Percentiles rank a stretch among this genome's conserved stretches.
phyloP scores from a whole-genome alignment of 2,797 vertebrate genomes.

The Botia almorhae region DNA sequence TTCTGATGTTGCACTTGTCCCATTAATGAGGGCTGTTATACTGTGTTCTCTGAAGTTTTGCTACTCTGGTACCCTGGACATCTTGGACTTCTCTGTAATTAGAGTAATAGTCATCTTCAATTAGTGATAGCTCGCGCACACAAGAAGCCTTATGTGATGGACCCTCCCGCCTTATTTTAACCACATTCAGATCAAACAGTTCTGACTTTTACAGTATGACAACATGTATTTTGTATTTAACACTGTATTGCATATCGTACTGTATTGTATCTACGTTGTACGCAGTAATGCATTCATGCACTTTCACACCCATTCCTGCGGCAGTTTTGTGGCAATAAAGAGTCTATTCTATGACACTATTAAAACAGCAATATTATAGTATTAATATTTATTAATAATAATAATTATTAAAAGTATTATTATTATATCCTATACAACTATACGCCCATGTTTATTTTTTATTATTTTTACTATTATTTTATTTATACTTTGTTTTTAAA shows the following conservation, averaged over 20 bases:
- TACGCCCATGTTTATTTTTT: too few species aligned
- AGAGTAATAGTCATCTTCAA: constrained; percentile 53
- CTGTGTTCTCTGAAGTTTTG: constrained; percentile 46
- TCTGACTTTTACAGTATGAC: not conserved
- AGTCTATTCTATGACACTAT: too few species aligned
- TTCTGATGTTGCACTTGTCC: constrained; percentile 35
- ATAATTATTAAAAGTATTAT: too few species aligned
- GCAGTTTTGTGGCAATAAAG: too few species aligned
- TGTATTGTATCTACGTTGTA: not conserved
- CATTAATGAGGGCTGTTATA: constrained; percentile 49
- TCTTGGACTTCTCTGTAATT: constrained; percentile 52
- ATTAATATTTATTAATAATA: too few species aligned
- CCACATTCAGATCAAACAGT: not conserved
- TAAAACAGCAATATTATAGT: too few species aligned
- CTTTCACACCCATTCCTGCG: too few species aligned
- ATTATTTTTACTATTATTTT: too few species aligned
- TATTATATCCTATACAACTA: too few species aligned
- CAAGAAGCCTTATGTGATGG: not conserved
- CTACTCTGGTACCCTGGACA: constrained; percentile 30
- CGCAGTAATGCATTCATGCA: not conserved
- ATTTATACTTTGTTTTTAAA: too few species aligned
- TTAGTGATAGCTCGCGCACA: constrained; percentile 8
- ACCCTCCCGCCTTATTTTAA: not conserved
- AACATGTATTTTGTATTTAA: not conserved
- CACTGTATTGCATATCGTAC: not conserved